Evolutionary conservation across 2,888 invertebrate species (phyloP).

Genomic region (Sycophila texana): DNA sequence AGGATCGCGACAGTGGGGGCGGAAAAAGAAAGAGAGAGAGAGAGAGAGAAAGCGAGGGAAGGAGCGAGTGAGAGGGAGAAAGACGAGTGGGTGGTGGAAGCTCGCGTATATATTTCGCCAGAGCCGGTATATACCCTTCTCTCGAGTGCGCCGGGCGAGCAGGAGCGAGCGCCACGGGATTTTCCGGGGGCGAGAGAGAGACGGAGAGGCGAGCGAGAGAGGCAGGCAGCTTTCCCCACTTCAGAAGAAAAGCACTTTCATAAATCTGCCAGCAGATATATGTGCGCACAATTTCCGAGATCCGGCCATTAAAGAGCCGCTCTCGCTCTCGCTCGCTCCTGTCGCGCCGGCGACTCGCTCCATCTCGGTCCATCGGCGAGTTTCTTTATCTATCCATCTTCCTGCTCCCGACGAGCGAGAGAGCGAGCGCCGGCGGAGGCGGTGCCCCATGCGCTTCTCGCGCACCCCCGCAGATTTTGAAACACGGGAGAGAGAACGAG

Average conservation of each 20-base stretch:
- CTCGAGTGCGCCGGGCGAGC: conserved; percentile 21
- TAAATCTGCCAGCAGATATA: conserved; percentile 93
- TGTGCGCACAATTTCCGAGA: conserved; percentile 94
- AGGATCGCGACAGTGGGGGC: conserved; percentile 60
- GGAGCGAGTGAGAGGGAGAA: conserved; percentile 68
- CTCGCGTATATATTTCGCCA: conserved; percentile 61
- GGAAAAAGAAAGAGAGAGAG: conserved; percentile 71
- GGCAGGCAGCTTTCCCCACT: conserved; percentile 74
- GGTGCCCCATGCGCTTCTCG: not conserved
- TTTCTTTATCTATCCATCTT: conserved; percentile 63
- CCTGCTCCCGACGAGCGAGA: conserved; percentile 61
- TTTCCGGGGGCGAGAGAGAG: conserved; percentile 26
- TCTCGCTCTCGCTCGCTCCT: conserved; percentile 38
- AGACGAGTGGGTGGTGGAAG: conserved; percentile 54
- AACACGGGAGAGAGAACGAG: too few species aligned
- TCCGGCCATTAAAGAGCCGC: conserved; percentile 89
- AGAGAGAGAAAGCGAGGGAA: conserved; percentile 76
- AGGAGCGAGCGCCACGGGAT: conserved; percentile 6
- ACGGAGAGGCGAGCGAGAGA: conserved; percentile 58
- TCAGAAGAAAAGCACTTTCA: conserved; percentile 86
- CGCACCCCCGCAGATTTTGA: conserved; percentile 7
- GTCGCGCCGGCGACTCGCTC: conserved; percentile 57
- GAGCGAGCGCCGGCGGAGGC: not conserved
- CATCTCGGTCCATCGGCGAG: conserved; percentile 58
- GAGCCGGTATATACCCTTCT: conserved; percentile 57